Percentiles rank a stretch among this genome's conserved stretches.
phyloP scores from a whole-genome alignment of 2,113 vertebrate species.

The Myotis lucifugus region DNA sequence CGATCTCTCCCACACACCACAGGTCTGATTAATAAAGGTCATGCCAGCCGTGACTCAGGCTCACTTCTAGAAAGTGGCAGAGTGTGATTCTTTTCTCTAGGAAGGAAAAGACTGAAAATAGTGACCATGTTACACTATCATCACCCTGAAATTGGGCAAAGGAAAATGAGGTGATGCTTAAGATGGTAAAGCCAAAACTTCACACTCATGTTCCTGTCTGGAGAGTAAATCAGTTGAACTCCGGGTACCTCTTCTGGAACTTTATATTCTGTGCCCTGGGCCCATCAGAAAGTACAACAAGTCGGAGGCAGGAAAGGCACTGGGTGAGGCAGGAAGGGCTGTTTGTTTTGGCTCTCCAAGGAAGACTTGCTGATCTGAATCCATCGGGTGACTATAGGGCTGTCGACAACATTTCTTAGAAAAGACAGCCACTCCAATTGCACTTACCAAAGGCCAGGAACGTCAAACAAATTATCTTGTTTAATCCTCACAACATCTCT shows the following conservation, averaged over 20 bases:
- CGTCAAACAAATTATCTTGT: neutral
- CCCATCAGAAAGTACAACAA: neutral
- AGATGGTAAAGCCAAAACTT: neutral
- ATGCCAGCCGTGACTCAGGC: neutral
- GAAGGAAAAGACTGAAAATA: neutral
- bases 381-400: neutral
- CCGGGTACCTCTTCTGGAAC: neutral
- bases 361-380: neutral
- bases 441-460: neutral
- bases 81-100: neutral
- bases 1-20: neutral
- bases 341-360: neutral
- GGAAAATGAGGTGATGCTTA: neutral
- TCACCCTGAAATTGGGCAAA: neutral
- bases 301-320: neutral
- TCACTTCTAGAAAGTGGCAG: neutral
- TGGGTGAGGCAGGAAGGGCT: neutral
- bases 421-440: neutral
- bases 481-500: neutral
- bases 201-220: neutral
- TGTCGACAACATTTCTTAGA: neutral
- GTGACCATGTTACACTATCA: neutral
- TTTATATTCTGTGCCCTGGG: neutral
- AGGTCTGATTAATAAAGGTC: neutral
- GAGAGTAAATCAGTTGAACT: neutral